Conservation (phyloP, 2,113 vertebrate genomes). For the Poecile atricapillus region DNA sequence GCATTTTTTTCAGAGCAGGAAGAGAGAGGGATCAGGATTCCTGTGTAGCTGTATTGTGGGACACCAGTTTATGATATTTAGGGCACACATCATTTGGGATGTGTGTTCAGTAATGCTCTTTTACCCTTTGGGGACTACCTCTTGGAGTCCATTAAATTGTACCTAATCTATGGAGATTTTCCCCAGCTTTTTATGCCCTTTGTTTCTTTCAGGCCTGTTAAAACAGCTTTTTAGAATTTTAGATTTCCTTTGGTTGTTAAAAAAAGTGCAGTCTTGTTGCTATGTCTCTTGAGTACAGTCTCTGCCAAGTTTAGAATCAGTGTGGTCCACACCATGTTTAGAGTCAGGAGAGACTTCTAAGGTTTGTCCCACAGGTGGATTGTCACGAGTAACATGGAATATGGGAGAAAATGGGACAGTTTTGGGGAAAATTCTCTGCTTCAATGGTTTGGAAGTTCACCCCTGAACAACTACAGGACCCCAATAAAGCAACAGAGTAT, state of each 20-base stretch:
- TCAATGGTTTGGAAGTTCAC: neutral
- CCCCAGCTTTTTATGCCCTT: neutral
- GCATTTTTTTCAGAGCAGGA: neutral
- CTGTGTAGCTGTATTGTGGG: neutral
- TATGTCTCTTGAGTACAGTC: neutral
- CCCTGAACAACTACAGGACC: neutral
- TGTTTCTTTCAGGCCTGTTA: neutral
- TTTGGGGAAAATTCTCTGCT: neutral
- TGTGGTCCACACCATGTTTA: neutral
- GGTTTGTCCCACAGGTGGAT: accelerated
- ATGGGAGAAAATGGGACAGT: neutral
- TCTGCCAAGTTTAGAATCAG: neutral
- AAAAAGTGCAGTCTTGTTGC: neutral
- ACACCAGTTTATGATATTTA: neutral
- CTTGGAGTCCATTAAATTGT: neutral
- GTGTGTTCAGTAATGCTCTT: neutral
- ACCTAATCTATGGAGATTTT: neutral
- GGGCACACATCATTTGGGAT: neutral
- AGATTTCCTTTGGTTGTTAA: neutral
- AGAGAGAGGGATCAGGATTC: neutral
- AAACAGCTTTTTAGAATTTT: neutral
- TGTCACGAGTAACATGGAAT: neutral
- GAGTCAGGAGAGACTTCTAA: neutral
- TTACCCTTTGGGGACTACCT: neutral
- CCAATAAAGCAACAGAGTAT: neutral